Evolutionary conservation across 2,113 vertebrate genomes (phyloP), one percentile per base, ranked within the genome.

Genomic region (Epinephelus cyanopodus): DNA sequence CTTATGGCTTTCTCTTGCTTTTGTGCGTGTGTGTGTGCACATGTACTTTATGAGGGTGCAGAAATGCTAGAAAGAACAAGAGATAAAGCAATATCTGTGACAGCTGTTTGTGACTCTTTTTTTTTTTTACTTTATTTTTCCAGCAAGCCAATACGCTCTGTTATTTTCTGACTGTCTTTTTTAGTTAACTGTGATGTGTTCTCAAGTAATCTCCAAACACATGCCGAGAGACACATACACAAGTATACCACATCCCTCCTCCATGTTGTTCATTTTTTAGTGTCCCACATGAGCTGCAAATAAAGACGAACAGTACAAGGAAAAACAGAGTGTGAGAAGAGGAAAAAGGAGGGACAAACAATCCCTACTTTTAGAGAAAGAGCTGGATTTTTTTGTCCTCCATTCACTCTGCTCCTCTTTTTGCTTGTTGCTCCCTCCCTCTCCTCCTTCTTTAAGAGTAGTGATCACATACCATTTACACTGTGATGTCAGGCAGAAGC

Each of bases 141-240:
- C 61, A 74, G 37, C 7, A n/a, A 79, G 21, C 39, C 58, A 62
- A 19, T 84, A 27, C 50, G 6, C 18, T 67, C 45, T 50, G 45
- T 48, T 65, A n/a, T 76, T 65, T 65, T 69, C 25, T 70, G 6
- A 4, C 27, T 79, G 19, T 75, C 17, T 23, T 33, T 23, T 27
- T 56, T 54, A 9, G 66, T 60, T 67, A 33, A 50, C 45, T 73
- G 33, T 63, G 61, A 63, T 77, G 47, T 74, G 58, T 42, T 82
- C 19, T 61, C 29, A 65, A 52, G 62, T 65, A 50, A 76, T 62
- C 68, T 60, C 53, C 9, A 45, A 57, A 74, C n/a, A 71, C 63
- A 39, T 47, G 48, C 58, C 45, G 57, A 25, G 5, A 67, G 0
- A 60, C 14, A 47, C 11, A 52, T 6, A 70, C 17, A 64, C 10